Evolutionary conservation across 2,888 invertebrate species (phyloP).

Genomic region (Penaeus monodon): DNA sequence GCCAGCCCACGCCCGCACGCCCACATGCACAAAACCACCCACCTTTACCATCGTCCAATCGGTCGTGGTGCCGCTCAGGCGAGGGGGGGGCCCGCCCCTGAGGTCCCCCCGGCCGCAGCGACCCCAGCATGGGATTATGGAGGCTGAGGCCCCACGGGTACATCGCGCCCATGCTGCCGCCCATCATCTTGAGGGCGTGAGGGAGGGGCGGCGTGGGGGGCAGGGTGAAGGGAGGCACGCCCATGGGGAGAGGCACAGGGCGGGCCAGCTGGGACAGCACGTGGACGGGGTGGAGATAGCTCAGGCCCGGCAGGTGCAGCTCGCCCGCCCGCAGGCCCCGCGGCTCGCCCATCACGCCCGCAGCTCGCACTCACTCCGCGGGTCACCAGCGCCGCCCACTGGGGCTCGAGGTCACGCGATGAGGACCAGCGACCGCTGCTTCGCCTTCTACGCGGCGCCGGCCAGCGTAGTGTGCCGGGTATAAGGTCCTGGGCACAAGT

Average conservation of each 20-base stretch:
- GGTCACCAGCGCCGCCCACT: no score
- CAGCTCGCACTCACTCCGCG: neutral
- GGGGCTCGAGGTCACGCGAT: no score
- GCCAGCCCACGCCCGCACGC: no score
- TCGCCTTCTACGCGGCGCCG: no score
- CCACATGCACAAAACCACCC: slow-evolving; percentile 19
- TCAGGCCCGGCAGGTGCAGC: slow-evolving; percentile 39
- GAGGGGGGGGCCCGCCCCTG: slow-evolving; percentile 38
- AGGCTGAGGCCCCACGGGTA: slow-evolving; percentile 53
- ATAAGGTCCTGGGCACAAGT: no score
- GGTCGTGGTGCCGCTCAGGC: slow-evolving; percentile 35
- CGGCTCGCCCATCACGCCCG: slow-evolving; percentile 46
- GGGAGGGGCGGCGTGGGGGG: slow-evolving; percentile 46
- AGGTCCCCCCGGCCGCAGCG: slow-evolving; percentile 34
- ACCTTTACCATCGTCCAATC: slow-evolving; percentile 49
- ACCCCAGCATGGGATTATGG: slow-evolving; percentile 31
- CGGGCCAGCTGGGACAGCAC: slow-evolving; percentile 50
- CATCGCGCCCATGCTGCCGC: slow-evolving; percentile 50
- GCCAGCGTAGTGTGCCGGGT: no score
- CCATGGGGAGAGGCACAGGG: slow-evolving; percentile 47
- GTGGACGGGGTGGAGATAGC: slow-evolving; percentile 52
- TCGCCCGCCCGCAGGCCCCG: slow-evolving; percentile 37
- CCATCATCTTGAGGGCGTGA: slow-evolving; percentile 59
- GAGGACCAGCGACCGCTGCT: no score
- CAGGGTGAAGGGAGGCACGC: slow-evolving; percentile 48